Evolutionary conservation across 2,888 invertebrate genomes (phyloP).

Genomic region (Drosophila diplacantha): DNA sequence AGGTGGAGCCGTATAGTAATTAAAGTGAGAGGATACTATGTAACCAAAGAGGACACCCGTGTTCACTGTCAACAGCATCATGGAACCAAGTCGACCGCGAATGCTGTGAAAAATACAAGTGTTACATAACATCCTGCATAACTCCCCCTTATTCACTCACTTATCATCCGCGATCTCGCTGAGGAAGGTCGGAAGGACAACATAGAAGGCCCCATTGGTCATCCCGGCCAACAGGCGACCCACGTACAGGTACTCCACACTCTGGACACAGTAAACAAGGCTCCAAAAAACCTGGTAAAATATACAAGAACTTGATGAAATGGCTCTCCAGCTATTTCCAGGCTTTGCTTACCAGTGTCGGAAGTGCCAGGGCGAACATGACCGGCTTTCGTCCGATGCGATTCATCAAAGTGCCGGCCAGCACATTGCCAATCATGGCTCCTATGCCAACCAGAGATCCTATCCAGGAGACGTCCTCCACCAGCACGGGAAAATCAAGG

Average conservation of each 20-base stretch:
- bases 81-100: conserved; percentile 70
- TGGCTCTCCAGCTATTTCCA: accelerated
- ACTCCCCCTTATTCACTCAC: conserved; percentile 48
- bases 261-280: conserved; percentile 62
- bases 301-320: not conserved
- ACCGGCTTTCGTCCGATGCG: conserved; percentile 62
- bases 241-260: conserved; percentile 69
- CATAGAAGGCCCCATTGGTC: conserved; percentile 73
- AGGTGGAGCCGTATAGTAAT: conserved; percentile 53
- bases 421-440: conserved; percentile 61
- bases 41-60: conserved; percentile 56
- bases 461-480: conserved; percentile 67
- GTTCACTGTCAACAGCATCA: conserved; percentile 62
- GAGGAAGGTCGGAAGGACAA: conserved; percentile 74
- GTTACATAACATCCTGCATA: not conserved
- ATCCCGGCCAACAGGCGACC: conserved; percentile 72
- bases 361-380: conserved; percentile 52
- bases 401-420: conserved; percentile 59
- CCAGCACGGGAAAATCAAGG: conserved; percentile 36
- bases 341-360: conserved; percentile 50
- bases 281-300: conserved; percentile 70
- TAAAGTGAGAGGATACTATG: conserved; percentile 52
- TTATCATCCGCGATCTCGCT: conserved; percentile 75
- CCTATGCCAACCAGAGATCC: conserved; percentile 65
- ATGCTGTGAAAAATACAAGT: conserved; percentile 46